A percentile compares a stretch with the other conserved stretches of the same genome.
Evolutionary conservation across 1,140 invertebrate genomes (phyloP).

Genomic region (Caerostris extrusa): DNA sequence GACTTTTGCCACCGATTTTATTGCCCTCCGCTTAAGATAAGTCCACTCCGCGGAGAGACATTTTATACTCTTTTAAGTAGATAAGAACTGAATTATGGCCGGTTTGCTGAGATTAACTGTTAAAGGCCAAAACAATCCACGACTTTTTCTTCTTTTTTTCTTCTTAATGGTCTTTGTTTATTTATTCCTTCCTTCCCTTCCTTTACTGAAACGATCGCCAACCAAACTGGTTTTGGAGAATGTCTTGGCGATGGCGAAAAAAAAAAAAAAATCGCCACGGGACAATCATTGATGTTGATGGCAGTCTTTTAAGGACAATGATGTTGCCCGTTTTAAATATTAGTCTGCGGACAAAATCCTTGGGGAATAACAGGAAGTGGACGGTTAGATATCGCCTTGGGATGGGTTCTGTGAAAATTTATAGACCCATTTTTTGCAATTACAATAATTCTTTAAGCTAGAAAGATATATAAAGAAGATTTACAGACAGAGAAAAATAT

Average conservation of each 20-base stretch:
- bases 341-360: neutral
- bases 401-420: neutral
- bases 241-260: neutral
- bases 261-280: neutral
- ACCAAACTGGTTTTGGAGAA: neutral
- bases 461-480: too few species aligned
- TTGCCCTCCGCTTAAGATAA: conserved; percentile 25
- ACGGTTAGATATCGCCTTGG: neutral
- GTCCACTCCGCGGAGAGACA: neutral
- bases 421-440: neutral
- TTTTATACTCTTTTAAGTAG: conserved; percentile 31
- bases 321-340: neutral
- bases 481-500: too few species aligned
- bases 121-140: conserved; percentile 20
- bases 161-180: neutral
- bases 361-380: neutral
- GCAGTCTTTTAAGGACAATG: neutral
- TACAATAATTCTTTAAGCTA: neutral
- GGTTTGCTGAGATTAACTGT: conserved; percentile 21
- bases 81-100: conserved; percentile 23
- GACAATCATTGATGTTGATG: too few species aligned
- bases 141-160: neutral
- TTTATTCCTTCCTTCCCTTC: neutral
- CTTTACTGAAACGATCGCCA: neutral
- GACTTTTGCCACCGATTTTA: conserved; percentile 46